Evolutionary conservation across 2,888 invertebrate species (phyloP).

Genomic region (Ormyrus pomaceus): DNA sequence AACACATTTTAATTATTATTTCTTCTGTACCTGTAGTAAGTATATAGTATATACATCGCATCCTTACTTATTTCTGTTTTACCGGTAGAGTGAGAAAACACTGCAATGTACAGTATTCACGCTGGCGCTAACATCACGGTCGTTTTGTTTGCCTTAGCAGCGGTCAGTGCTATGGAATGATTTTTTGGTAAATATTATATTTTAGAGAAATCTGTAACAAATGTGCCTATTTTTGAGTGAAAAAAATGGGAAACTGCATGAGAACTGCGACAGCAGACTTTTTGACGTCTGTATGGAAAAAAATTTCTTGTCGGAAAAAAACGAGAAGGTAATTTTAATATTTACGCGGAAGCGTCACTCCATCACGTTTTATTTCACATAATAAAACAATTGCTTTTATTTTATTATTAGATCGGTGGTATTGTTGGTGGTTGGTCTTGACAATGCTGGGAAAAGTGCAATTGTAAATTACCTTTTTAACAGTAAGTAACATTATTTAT

Average conservation of each 20-base stretch:
- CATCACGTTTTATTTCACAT: background rate
- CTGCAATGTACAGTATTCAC: background rate
- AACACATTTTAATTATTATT: conserved; percentile 15
- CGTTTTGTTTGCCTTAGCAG: conserved; percentile 58
- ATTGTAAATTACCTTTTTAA: conserved; percentile 83
- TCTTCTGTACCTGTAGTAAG: conserved; percentile 2
- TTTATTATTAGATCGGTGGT: conserved; percentile 82
- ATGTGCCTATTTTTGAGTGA: conserved; percentile 23
- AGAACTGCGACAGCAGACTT: background rate
- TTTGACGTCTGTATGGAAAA: conserved; percentile 4
- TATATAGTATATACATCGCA: background rate
- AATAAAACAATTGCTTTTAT: background rate
- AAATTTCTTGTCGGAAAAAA: conserved; percentile 33
- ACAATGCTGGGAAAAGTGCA: conserved; percentile 95
- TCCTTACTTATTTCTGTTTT: conserved; percentile 29
- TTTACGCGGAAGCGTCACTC: background rate
- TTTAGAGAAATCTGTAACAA: conserved; percentile 25
- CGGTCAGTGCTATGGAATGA: conserved; percentile 45
- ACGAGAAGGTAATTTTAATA: conserved; percentile 31
- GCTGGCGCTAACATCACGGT: conserved; percentile 43
- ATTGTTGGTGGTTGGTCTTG: conserved; percentile 88
- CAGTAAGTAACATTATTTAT: conserved; percentile 72
- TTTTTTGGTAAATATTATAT: conserved; percentile 27
- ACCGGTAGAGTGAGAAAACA: conserved; percentile 21
- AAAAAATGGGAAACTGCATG: conserved; percentile 43